Conservation (phyloP, 1,140 invertebrate species). For the Scaptomyza hsui region DNA sequence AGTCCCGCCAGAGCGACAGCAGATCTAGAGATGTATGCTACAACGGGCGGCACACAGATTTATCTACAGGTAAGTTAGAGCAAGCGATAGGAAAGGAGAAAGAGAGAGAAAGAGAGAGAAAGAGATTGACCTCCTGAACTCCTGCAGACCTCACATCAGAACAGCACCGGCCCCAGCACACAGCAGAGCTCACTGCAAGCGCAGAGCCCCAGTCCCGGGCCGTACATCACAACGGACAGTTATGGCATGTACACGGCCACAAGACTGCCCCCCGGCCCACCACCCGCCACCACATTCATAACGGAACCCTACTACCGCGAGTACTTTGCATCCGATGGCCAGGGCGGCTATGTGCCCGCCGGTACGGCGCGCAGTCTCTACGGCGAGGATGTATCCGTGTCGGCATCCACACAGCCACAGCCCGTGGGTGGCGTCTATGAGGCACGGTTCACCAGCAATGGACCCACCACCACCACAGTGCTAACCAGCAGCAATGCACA, state of each 20-base stretch:
- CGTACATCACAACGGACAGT: slow-evolving; percentile 78
- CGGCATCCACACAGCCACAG: slow-evolving; percentile 53
- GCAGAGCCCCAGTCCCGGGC: slow-evolving; percentile 82
- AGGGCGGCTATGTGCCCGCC: slow-evolving; percentile 77
- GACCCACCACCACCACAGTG: slow-evolving; percentile 71
- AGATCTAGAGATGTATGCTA: slow-evolving; percentile 80
- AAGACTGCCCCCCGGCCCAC: slow-evolving; percentile 67
- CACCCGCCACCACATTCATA: slow-evolving; percentile 78
- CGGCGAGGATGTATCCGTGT: slow-evolving; percentile 70
- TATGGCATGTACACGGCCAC: slow-evolving; percentile 83
- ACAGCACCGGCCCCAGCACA: slow-evolving; percentile 32
- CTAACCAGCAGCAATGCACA: slow-evolving; percentile 60
- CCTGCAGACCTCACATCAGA: slow-evolving; percentile 74
- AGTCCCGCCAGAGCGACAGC: slow-evolving; percentile 69
- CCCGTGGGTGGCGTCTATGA: slow-evolving; percentile 70
- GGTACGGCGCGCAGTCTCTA: slow-evolving; percentile 65
- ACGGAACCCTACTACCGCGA: slow-evolving; percentile 83
- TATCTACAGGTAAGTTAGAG: slow-evolving; percentile 82
- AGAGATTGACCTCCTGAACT: slow-evolving; percentile 41
- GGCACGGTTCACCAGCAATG: slow-evolving; percentile 75
- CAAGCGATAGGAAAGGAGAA: not conserved
- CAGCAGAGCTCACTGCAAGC: slow-evolving; percentile 59
- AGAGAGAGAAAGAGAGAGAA: slow-evolving; percentile 17
- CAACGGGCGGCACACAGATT: slow-evolving; percentile 84
- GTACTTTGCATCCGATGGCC: slow-evolving; percentile 79